Base-by-base conservation (phyloP, 1,140 invertebrate species). In the Cecropterus lyciades region DNA sequence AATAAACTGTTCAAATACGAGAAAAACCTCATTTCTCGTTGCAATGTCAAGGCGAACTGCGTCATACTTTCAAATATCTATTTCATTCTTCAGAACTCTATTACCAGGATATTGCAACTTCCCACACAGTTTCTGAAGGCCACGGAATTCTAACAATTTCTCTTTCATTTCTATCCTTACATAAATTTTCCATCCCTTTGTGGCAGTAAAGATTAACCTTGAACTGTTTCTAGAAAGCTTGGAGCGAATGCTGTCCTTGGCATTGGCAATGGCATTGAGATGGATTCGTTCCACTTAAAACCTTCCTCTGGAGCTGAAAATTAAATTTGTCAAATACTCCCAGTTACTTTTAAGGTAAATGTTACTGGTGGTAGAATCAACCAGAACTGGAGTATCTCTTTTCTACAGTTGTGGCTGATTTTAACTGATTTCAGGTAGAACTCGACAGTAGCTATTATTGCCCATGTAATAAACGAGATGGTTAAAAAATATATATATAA, bases 171-270 rank as follows among this genome's bases (percentile, higher is more conserved):
- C 62, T 65, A 67, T 67, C 72, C 62, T 71, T 68, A 75, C 66
- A 79, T 79, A 79, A 80, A 82, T 75, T 71, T 73, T 76, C 72
- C 73, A 75, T 79, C 79, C 79, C 75, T 81, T 85, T 80, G 77
- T 81, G 56, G 73, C 62, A 63, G 43, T 70, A 70, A 56, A 55
- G 60, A 74, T 79, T 77, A 78, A 78, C 85, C 85, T 85, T 87
- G 83, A 77, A 83, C 77, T 79, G 67, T 69, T 77, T 77, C 65
- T 65, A 48, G 48, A 71, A 67, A 71, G 62, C 71, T 70, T 67
- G 63, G 56, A 74, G 70, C 70, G 71, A 57, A 64, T 75, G 49
- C 15, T 74, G 74, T 55, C 73, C 74, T 77, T 80, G 70, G 53
- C 72, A 69, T 73, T 72, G 71, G 72, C 59, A 52, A 57, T 68